Base-by-base conservation (phyloP, 2,888 invertebrate genomes). In the Drosophila colorata region DNA sequence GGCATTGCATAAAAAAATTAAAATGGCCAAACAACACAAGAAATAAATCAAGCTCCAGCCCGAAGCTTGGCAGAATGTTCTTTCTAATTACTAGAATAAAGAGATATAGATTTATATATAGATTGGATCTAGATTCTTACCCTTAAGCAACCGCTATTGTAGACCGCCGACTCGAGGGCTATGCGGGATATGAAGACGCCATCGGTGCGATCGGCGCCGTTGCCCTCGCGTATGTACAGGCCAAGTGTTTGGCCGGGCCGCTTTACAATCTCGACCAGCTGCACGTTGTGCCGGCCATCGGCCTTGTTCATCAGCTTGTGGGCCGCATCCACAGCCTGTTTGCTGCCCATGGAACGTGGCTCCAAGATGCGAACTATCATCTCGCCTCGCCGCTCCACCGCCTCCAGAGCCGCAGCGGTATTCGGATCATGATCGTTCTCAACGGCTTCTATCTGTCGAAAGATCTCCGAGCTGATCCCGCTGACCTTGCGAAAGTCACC, bases 191-290 rank as follows among this genome's bases (percentile, higher is more conserved):
- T 99, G 93, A 99, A 99, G 69, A 99, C 99, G 46, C 99, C 99
- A 89, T 98, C 98, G 47, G 95, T 95, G 69, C 98, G 95, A 89
- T 98, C 97, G 57, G 97, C 95, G n/a, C 99, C 99, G 90, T 99
- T 99, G n/a, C 99, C 99, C 94, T 99, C 99, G 40, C 99, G 95
- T 90, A 99, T 99, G 93, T 99, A 99, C 68, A 99, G 94, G 43
- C 99, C 99, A 74, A 99, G 94, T 33, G 99, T 99, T 93, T 99
- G 99, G 13, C 99, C 99, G 0, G 99, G 99, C 86, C 99, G 95
- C 93, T 99, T 99, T 79, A 99, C 98, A 90, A 99, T 99, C 93
- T 99, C 99, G 83, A 99, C 98, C 91, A 98, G 95, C 92, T 97
- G 74, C 23, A 98, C 97, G 80, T 95, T 94, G 91, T 96, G 95